Evolutionary conservation across 2,888 invertebrate species (phyloP).

Genomic region (Stenoptilia bipunctidactyla): DNA sequence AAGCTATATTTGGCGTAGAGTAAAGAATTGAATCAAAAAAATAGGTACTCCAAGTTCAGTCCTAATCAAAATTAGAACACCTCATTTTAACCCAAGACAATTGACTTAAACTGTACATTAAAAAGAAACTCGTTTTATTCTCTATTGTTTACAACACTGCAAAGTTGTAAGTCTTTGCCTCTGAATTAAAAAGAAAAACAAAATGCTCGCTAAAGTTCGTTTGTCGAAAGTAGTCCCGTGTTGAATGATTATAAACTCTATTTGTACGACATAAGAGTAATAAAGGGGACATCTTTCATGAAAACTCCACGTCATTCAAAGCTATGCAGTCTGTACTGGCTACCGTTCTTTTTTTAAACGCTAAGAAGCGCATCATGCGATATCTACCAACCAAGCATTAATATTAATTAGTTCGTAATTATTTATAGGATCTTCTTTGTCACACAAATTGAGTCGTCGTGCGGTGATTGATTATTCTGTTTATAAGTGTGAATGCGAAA

Average conservation of each 20-base stretch:
- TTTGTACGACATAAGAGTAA: too few species aligned
- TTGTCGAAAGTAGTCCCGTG: too few species aligned
- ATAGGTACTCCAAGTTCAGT: too few species aligned
- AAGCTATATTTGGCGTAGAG: too few species aligned
- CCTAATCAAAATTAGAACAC: too few species aligned
- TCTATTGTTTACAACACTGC: constrained; percentile 11
- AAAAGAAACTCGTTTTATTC: too few species aligned
- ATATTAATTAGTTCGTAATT: constrained; percentile 54
- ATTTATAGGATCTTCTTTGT: constrained; percentile 34
- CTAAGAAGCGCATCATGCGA: constrained; percentile 47
- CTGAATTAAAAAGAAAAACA: constrained; percentile 20
- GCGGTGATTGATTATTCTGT: constrained; percentile 31
- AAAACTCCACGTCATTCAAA: constrained; percentile 45
- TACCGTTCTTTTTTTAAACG: constrained; percentile 48
- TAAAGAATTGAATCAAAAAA: too few species aligned
- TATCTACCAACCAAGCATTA: constrained; percentile 33
- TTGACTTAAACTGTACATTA: too few species aligned
- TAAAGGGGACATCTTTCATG: too few species aligned
- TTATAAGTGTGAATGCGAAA: constrained; percentile 2
- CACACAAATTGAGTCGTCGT: constrained; percentile 51
- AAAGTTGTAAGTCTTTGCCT: constrained; percentile 4
- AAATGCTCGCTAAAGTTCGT: too few species aligned
- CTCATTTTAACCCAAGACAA: too few species aligned
- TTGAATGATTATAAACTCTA: too few species aligned
- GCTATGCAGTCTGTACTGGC: constrained; percentile 38